A percentile compares a stretch with the other conserved stretches of the same genome.
These are phyloP conservation scores for Cephus nigrinus DNA, from an alignment of 2,888 invertebrate species.

Conservation along the genomic window DNA sequence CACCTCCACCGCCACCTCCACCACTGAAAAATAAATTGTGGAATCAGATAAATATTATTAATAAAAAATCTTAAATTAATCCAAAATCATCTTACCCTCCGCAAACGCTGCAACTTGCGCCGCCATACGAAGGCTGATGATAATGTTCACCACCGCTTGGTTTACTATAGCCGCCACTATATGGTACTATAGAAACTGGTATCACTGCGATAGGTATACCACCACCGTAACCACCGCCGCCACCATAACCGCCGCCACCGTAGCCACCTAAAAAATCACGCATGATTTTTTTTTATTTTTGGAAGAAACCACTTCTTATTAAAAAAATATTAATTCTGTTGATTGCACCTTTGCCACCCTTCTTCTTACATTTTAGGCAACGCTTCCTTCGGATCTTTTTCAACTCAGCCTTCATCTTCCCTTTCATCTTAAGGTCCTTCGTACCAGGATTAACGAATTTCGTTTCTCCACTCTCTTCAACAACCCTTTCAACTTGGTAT, in stretches of 20 bases:
- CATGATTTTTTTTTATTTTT: neutral
- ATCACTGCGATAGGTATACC: slow-evolving; percentile 13
- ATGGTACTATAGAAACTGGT: slow-evolving; percentile 28
- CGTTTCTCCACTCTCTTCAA: slow-evolving; percentile 41
- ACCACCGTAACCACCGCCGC: slow-evolving; percentile 3
- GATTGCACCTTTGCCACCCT: slow-evolving; percentile 28
- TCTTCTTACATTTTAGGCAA: slow-evolving; percentile 45
- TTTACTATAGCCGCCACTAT: neutral
- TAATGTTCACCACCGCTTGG: slow-evolving; percentile 19
- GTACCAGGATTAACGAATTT: slow-evolving; percentile 25
- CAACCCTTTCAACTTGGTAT: slow-evolving; percentile 48
- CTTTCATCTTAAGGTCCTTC: slow-evolving; percentile 14
- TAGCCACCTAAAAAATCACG: slow-evolving; percentile 8
- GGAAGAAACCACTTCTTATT: neutral
- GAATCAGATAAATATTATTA: neutral
- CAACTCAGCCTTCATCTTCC: slow-evolving; percentile 18
- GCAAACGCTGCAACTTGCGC: slow-evolving; percentile 35
- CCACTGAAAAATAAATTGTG: slow-evolving; percentile 12
- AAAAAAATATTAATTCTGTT: slow-evolving; percentile 7
- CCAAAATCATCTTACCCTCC: slow-evolving; percentile 7
- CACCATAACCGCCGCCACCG: slow-evolving; percentile 23
- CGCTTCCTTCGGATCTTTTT: slow-evolving; percentile 49
- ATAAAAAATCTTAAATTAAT: neutral
- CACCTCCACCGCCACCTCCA: slow-evolving; percentile 25
- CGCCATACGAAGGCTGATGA: slow-evolving; percentile 8